Percentiles rank a stretch among this genome's conserved stretches.
These are phyloP conservation scores for Miopithecus talapoin DNA, from an alignment of 2,797 vertebrate genomes.

Conservation along the genomic window DNA sequence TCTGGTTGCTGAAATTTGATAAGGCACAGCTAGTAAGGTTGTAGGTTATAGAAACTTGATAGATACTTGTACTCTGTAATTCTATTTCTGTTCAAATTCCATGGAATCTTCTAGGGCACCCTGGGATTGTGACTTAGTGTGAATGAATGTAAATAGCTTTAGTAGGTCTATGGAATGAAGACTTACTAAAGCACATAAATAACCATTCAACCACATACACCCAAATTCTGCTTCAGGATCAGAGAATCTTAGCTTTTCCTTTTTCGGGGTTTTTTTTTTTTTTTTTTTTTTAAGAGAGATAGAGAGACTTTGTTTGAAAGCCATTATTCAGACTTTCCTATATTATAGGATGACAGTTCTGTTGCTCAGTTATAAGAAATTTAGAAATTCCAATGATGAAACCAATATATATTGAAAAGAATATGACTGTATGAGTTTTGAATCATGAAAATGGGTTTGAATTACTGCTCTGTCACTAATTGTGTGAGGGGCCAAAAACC, in stretches of 20 bases:
- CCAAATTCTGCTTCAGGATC: background rate
- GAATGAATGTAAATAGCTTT: conserved; percentile 54
- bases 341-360: conserved; percentile 4
- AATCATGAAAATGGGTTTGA: conserved; percentile 23
- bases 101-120: background rate
- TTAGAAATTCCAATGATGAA: conserved; percentile 24
- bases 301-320: conserved; percentile 44
- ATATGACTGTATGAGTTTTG: conserved; percentile 28
- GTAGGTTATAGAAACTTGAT: background rate
- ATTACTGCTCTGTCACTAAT: background rate
- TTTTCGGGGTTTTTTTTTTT: conserved; percentile 8
- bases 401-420: conserved; percentile 3
- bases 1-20: conserved; percentile 33
- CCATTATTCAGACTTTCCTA: conserved; percentile 24
- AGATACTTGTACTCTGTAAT: conserved; percentile 30
- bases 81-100: conserved; percentile 40
- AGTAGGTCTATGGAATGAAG: conserved; percentile 32
- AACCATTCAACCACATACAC: background rate
- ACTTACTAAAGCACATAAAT: background rate
- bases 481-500: background rate
- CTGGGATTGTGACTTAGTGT: background rate
- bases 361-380: conserved; percentile 43
- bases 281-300: background rate
- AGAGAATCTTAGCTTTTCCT: background rate
- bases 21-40: background rate